Conservation (phyloP, 2,888 invertebrate genomes). For the Laspeyria flexula region DNA sequence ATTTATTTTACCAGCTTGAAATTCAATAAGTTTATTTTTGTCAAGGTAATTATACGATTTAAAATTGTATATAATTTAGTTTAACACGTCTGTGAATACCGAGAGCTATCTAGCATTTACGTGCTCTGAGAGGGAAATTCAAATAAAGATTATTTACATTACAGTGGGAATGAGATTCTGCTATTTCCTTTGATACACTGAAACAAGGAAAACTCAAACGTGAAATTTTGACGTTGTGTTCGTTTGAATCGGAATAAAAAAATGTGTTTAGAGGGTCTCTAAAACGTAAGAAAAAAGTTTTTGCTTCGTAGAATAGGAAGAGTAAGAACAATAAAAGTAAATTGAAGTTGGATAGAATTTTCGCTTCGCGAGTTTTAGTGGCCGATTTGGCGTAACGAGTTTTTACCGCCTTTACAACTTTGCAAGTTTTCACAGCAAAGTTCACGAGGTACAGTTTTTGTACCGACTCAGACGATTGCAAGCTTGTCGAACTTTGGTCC, state of each 20-base stretch:
- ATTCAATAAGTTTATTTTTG: no score
- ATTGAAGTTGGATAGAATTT: conserved; percentile 85
- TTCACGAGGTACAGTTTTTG: conserved; percentile 61
- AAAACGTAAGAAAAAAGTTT: conserved; percentile 68
- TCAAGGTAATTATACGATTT: no score
- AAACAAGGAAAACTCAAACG: conserved; percentile 60
- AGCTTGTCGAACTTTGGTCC: conserved; percentile 44
- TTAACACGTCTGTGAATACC: conserved; percentile 7
- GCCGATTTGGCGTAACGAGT: conserved; percentile 84
- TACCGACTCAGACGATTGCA: conserved; percentile 53
- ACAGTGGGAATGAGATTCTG: conserved; percentile 52
- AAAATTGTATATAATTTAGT: background rate
- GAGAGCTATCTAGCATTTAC: conserved; percentile 11
- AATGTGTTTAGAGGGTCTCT: conserved; percentile 73
- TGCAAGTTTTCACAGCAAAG: conserved; percentile 68
- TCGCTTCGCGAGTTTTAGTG: conserved; percentile 84
- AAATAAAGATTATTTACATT: conserved; percentile 63
- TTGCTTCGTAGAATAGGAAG: conserved; percentile 70
- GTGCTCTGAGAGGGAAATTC: conserved; percentile 51
- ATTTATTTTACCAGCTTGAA: no score
- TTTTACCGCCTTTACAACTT: conserved; percentile 83
- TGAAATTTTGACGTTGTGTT: conserved; percentile 68
- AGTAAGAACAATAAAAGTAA: conserved; percentile 84
- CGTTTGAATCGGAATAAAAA: conserved; percentile 69
- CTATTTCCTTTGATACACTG: conserved; percentile 63